These are phyloP conservation scores for Philaethria dido DNA, from an alignment of 2,888 invertebrate genomes.

Conservation along the genomic window DNA sequence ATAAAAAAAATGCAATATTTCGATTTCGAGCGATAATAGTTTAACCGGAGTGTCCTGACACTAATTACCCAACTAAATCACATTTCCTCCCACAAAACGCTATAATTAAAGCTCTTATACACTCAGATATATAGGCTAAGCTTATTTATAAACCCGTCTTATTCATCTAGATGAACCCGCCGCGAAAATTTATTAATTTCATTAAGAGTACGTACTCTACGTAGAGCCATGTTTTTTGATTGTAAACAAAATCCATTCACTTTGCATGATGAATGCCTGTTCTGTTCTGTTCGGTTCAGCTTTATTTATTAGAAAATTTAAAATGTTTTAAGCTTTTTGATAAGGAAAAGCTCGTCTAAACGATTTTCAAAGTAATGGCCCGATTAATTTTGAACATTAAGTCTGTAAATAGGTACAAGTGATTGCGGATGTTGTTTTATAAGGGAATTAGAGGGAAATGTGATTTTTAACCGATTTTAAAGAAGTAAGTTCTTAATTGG, in stretches of 20 bases:
- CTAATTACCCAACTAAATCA: too few species aligned
- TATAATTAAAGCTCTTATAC: not conserved
- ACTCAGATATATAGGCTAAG: constrained; percentile 36
- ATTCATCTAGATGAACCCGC: constrained; percentile 47
- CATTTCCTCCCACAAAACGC: too few species aligned
- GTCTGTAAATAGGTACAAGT: not conserved
- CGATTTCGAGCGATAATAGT: too few species aligned
- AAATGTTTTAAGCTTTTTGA: constrained; percentile 13
- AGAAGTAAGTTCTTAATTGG: too few species aligned
- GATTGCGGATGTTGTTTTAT: not conserved
- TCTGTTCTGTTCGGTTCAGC: constrained; percentile 28
- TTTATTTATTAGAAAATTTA: constrained; percentile 38
- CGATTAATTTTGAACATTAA: not conserved
- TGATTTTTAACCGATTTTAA: too few species aligned
- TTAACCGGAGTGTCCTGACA: too few species aligned
- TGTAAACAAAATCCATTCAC: constrained; percentile 44
- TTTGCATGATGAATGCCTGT: constrained; percentile 46
- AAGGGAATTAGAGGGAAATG: too few species aligned
- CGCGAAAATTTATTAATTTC: constrained; percentile 48
- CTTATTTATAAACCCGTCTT: constrained; percentile 43
- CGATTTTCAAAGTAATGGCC: not conserved
- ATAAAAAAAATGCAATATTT: too few species aligned
- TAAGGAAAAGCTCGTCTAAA: constrained; percentile 10
- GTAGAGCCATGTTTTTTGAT: constrained; percentile 42
- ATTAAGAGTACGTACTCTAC: too few species aligned